phyloP scores from a whole-genome alignment of 2,797 vertebrate species.

The Neoniphon sammara region DNA sequence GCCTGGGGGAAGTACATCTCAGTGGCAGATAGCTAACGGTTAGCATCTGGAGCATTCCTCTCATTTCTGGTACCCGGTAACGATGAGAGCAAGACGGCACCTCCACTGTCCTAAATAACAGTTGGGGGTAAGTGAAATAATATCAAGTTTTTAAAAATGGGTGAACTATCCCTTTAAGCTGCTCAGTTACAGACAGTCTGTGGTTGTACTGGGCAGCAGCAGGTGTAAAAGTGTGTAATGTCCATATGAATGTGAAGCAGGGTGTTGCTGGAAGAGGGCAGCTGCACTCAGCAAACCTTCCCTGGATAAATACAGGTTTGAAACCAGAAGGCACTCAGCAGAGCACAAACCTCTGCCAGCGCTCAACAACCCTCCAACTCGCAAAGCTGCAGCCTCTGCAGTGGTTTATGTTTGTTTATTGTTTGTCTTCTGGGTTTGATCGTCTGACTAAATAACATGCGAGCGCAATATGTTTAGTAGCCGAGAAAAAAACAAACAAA shows the following conservation, averaged over 20 bases:
- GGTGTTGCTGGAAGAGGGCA: constrained; percentile 25
- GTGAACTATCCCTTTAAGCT: not conserved
- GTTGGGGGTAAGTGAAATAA: too few species aligned
- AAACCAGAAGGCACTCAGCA: constrained; percentile 23
- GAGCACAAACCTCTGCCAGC: constrained; percentile 16
- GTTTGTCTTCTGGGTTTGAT: constrained; percentile 37
- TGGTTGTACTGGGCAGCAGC: constrained; percentile 14
- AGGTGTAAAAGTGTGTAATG: constrained; percentile 33
- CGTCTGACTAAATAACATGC: constrained; percentile 25
- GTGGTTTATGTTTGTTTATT: constrained; percentile 32
- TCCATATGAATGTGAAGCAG: constrained; percentile 6
- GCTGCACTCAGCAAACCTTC: not conserved
- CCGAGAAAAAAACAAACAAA: not conserved
- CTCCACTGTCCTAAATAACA: too few species aligned
- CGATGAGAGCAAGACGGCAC: too few species aligned
- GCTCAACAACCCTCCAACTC: not conserved
- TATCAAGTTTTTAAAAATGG: too few species aligned
- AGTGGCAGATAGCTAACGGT: too few species aligned
- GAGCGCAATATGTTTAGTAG: constrained; percentile 13
- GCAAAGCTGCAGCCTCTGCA: constrained; percentile 31
- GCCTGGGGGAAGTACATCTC: too few species aligned
- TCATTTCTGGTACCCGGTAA: too few species aligned
- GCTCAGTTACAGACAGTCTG: not conserved
- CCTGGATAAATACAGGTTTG: constrained; percentile 28
- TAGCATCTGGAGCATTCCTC: too few species aligned